phyloP scores from a whole-genome alignment of 2,113 vertebrate genomes.

The Ciconia boyciana region DNA sequence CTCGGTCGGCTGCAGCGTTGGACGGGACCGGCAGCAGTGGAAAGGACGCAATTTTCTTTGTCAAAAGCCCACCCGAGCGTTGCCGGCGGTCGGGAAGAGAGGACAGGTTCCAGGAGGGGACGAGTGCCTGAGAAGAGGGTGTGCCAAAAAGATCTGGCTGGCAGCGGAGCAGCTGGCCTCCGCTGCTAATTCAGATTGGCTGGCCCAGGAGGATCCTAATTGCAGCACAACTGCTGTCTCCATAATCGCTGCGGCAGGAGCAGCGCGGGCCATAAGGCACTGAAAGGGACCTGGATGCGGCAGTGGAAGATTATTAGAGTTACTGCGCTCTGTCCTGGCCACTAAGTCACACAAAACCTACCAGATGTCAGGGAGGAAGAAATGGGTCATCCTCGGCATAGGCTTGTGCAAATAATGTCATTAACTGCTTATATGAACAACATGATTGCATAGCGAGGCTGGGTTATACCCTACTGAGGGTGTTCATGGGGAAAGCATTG shows the following conservation, averaged over 20 bases:
- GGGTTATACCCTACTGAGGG: not conserved
- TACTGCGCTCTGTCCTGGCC: not conserved
- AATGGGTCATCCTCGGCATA: not conserved
- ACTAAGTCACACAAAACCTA: not conserved
- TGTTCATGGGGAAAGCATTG: not conserved
- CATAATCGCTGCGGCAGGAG: conserved; percentile 65
- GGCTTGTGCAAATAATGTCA: not conserved
- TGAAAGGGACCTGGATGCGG: conserved; percentile 41
- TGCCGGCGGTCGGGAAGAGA: not conserved
- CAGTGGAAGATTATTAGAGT: conserved; percentile 31
- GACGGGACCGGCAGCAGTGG: not conserved
- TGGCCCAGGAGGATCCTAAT: conserved; percentile 73
- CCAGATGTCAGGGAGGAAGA: conserved; percentile 62
- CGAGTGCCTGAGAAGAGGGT: not conserved
- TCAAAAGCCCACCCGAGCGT: not conserved
- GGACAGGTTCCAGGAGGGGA: conserved; percentile 22
- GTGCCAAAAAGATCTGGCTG: conserved; percentile 67
- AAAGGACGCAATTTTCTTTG: not conserved
- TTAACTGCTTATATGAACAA: not conserved
- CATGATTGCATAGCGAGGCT: not conserved
- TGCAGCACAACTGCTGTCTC: conserved; percentile 65
- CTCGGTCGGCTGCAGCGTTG: not conserved
- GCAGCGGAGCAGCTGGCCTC: conserved; percentile 62
- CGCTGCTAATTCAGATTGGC: conserved; percentile 56
- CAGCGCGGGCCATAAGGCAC: conserved; percentile 36